A percentile compares a stretch with the other conserved stretches of the same genome.
These are phyloP conservation scores for Coleophora flavipennella DNA, from an alignment of 2,888 invertebrate genomes.

Conservation along the genomic window DNA sequence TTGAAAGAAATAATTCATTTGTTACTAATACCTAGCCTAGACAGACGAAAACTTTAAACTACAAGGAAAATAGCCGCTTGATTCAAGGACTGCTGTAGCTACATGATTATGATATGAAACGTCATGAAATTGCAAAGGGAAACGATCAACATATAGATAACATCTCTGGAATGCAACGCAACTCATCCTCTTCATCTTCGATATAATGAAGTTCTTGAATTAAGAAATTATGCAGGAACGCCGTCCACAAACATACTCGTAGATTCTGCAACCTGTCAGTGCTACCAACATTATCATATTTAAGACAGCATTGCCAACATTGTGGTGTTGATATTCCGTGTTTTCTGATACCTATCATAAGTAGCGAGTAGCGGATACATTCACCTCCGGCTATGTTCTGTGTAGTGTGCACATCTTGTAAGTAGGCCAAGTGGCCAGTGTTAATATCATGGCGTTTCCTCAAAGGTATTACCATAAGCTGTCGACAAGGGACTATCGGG, in stretches of 20 bases:
- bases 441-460: constrained; percentile 44
- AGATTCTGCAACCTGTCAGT: no score
- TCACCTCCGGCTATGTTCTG: constrained; percentile 25
- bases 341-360: not conserved
- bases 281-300: no score
- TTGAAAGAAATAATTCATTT: no score
- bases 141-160: constrained; percentile 19
- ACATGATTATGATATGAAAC: no score
- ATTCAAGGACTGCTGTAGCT: no score
- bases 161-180: constrained; percentile 30
- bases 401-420: constrained; percentile 15
- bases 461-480: constrained; percentile 38
- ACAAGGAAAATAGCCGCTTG: constrained; percentile 24
- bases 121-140: constrained; percentile 12
- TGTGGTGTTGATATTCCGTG: not conserved
- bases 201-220: no score
- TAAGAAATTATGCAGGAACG: no score
- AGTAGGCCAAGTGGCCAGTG: constrained; percentile 29
- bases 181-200: constrained; percentile 8
- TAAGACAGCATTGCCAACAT: no score
- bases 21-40: no score
- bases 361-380: constrained; percentile 37
- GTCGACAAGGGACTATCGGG: constrained; percentile 40
- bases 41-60: no score
- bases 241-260: no score